Base-by-base conservation (phyloP, 2,113 vertebrate genomes). In the Micromys minutus region DNA sequence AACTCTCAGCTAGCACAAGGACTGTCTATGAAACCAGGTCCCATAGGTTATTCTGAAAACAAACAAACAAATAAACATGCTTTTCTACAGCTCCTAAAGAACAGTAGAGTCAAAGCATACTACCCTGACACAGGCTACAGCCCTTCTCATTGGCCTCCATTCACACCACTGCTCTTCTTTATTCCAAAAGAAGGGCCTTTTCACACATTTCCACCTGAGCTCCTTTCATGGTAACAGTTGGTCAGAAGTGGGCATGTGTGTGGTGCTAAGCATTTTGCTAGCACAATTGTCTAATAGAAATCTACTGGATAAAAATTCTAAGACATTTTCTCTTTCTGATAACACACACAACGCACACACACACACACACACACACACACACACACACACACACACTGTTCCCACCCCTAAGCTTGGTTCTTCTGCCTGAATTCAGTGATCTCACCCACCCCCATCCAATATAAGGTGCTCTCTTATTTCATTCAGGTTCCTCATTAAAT, bases 11-110 rank as follows among this genome's bases (percentile, higher is more conserved):
- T 95, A 89, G 29, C 29, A 94, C 61, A 94, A 74, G 39, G 50
- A 1, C 34, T 94, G n/a, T 5, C 55, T 94, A n/a, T 19, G 74
- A 97, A 97, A 83, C 26, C 42, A 79, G 17, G 9, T 74, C 39
- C 47, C 26, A 55, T 83, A 57, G 10, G 39, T 80, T 90, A 12
- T 45, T 84, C 16, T 67, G 59, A 92, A 95, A 87, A 79, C 19
- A 39, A 39, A n/a, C 3, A 52, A 65, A 36, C 65, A 16, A 36
- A 31, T 12, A 65, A 63, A 74, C n/a, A 93, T 26, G n/a, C 29
- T 19, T 71, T 63, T 57, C 45, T 72, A 85, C 15, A 24, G 19
- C 34, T 83, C 10, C 55, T 79, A 55, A 87, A 88, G 24, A 83
- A 63, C 50, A 87, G 10, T 59, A 71, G 95, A 45, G n/a, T 50